A percentile compares a stretch with the other conserved stretches of the same genome.
Conservation (phyloP, 2,888 invertebrate species). For the Copidosoma aretas region DNA sequence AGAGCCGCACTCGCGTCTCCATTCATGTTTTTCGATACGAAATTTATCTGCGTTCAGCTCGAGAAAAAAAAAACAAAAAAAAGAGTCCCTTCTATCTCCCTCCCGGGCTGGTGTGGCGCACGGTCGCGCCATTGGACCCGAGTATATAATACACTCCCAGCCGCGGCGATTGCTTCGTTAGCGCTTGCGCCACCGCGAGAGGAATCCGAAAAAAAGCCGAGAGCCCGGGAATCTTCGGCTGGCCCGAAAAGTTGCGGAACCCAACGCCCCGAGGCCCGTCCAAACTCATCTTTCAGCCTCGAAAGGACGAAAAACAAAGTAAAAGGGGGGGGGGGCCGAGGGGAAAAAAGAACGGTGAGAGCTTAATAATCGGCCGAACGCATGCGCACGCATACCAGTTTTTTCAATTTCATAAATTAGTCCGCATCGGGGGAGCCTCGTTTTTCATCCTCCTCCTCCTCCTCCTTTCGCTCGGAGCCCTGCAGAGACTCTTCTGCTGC, state of each 20-base stretch:
- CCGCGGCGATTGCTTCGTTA: too few species aligned
- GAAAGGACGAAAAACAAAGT: not conserved
- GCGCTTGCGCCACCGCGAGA: too few species aligned
- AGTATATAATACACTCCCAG: too few species aligned
- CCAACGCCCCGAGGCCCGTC: not conserved
- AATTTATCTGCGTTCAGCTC: slow-evolving; percentile 15
- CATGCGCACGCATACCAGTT: too few species aligned
- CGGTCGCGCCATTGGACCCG: too few species aligned
- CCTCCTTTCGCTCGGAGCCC: too few species aligned
- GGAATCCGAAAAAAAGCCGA: too few species aligned
- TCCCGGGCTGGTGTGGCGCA: not conserved
- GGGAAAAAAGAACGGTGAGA: not conserved
- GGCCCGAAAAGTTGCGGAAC: not conserved
- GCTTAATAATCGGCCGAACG: too few species aligned
- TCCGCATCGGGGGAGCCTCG: too few species aligned
- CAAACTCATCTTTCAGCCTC: too few species aligned
- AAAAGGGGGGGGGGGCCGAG: not conserved
- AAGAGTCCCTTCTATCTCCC: slow-evolving; percentile 15
- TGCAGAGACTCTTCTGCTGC: not conserved
- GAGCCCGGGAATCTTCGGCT: not conserved
- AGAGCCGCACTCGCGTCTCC: slow-evolving; percentile 18
- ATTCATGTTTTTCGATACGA: slow-evolving; percentile 26
- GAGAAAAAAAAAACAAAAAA: slow-evolving; percentile 9
- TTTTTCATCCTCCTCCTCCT: too few species aligned
- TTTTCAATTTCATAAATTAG: too few species aligned